These are phyloP conservation scores for Athetis lepigone DNA, from an alignment of 2,888 invertebrate species.

Conservation along the genomic window DNA sequence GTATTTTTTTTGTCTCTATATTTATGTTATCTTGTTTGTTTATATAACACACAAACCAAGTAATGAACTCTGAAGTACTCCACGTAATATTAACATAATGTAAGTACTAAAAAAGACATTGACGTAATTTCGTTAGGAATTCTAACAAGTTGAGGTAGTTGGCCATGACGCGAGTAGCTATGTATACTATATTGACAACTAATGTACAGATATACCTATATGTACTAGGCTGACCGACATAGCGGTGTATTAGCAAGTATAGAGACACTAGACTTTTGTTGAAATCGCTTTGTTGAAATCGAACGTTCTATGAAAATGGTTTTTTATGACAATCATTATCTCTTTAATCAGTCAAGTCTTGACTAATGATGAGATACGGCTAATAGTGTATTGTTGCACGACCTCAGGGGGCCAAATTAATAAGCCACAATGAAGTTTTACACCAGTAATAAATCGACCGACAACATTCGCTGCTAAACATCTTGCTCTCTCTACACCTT, in stretches of 20 bases:
- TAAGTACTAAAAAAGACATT: conserved; percentile 33
- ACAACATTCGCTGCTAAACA: neutral
- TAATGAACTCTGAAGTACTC: neutral
- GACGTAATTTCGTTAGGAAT: conserved; percentile 52
- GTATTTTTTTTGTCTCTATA: neutral
- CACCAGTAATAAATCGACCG: neutral
- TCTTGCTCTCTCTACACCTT: conserved; percentile 26
- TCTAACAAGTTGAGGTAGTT: conserved; percentile 48
- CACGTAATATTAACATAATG: conserved; percentile 12
- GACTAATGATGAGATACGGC: neutral
- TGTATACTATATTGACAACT: conserved; percentile 38
- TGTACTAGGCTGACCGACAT: conserved; percentile 47
- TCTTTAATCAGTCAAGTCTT: neutral
- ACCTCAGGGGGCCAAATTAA: neutral
- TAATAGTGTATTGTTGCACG: neutral
- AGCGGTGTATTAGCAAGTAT: conserved; percentile 24
- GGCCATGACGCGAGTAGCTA: conserved; percentile 52
- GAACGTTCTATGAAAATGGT: neutral
- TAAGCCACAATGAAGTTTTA: neutral
- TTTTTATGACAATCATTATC: neutral
- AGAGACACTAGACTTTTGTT: conserved; percentile 13
- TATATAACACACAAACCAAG: neutral
- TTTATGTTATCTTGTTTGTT: neutral
- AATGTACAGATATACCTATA: conserved; percentile 18
- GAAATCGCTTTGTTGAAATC: neutral